These are phyloP conservation scores for Bombus difficillimus DNA, from an alignment of 1,140 invertebrate species.

Conservation along the genomic window DNA sequence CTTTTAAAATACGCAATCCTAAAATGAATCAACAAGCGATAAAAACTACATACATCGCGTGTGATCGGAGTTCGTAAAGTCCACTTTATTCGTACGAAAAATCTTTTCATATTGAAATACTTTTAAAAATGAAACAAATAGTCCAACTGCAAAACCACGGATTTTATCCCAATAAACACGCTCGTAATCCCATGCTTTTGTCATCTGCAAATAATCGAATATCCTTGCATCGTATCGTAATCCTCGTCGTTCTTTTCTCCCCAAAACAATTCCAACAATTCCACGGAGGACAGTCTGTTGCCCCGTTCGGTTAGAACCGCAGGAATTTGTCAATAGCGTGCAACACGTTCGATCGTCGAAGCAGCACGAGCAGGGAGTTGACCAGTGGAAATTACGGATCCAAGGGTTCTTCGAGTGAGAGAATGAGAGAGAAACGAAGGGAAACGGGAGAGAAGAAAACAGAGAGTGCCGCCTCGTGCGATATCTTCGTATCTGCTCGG, in stretches of 20 bases:
- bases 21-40: no score
- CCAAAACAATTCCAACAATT: background rate
- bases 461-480: slow-evolving; percentile 61
- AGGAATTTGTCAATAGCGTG: slow-evolving; percentile 48
- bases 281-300: background rate
- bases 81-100: no score
- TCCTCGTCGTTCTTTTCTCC: no score
- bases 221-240: background rate
- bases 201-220: background rate
- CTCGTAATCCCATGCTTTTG: no score
- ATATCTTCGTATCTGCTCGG: slow-evolving; percentile 75
- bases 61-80: no score
- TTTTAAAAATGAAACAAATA: no score
- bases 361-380: slow-evolving; percentile 10
- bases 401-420: background rate
- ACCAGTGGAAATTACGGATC: slow-evolving; percentile 37
- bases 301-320: slow-evolving; percentile 12
- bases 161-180: no score
- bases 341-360: slow-evolving; percentile 31
- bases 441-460: background rate
- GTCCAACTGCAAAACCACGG: no score
- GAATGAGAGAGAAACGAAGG: background rate
- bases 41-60: no score
- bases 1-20: no score
- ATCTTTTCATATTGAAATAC: no score